Conservation (phyloP, 2,113 vertebrate genomes). For the Micronycteris hirsuta region DNA sequence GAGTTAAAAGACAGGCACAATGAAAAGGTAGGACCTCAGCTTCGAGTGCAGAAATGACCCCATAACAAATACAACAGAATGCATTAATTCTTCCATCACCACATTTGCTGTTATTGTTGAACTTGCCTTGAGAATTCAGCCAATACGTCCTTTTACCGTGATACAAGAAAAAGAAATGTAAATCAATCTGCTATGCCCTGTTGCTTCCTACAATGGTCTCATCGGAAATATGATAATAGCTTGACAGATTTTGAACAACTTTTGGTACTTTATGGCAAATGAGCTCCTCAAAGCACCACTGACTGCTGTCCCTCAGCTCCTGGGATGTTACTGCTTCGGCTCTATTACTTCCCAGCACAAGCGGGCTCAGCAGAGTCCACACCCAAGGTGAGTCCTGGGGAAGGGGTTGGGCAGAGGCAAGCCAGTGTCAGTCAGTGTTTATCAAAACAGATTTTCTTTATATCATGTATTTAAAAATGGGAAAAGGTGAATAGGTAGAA, state of each 20-base stretch:
- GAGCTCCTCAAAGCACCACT: slow-evolving; percentile 16
- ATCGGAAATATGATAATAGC: neutral
- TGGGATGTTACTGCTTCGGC: neutral
- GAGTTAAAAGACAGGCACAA: slow-evolving; percentile 24
- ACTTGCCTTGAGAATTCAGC: slow-evolving; percentile 74
- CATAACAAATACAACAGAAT: neutral
- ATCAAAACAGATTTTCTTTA: neutral
- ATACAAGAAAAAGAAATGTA: slow-evolving; percentile 68
- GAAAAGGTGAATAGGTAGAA: neutral
- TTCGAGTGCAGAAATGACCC: neutral
- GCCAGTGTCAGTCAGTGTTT: neutral
- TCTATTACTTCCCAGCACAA: neutral
- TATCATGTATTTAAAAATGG: neutral
- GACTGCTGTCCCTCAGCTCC: slow-evolving; percentile 25
- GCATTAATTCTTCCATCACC: neutral
- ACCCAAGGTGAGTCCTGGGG: rapidly evolving
- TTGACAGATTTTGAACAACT: slow-evolving; percentile 36
- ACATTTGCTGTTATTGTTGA: slow-evolving; percentile 75
- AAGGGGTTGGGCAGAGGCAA: neutral
- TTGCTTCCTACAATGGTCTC: neutral
- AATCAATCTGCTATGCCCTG: slow-evolving; percentile 33
- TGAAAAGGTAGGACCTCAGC: neutral
- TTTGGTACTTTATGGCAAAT: slow-evolving; percentile 47
- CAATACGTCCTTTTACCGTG: slow-evolving; percentile 59
- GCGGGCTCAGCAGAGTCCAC: neutral